Percentiles rank a stretch among this genome's conserved stretches.
Conservation (phyloP, 2,113 vertebrate species). For the Anhinga rufa region DNA sequence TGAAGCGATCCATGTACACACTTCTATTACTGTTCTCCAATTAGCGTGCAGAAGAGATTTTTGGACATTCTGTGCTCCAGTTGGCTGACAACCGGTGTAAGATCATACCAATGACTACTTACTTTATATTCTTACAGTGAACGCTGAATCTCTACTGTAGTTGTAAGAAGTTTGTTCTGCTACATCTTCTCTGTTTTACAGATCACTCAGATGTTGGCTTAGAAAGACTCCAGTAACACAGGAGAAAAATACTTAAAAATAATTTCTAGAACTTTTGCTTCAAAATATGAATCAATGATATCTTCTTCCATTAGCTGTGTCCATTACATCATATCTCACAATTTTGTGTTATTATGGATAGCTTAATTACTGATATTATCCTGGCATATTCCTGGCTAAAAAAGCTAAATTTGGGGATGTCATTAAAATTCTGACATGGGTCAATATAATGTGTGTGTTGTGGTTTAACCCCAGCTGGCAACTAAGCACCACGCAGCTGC, state of each 20-base stretch:
- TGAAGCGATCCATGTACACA: neutral
- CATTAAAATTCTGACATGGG: neutral
- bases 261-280: neutral
- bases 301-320: neutral
- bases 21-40: neutral
- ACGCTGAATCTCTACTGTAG: neutral
- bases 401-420: neutral
- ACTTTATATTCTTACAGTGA: neutral
- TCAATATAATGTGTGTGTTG: neutral
- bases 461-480: no score
- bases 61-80: neutral
- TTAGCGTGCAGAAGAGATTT: neutral
- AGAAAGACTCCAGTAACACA: neutral
- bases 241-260: neutral
- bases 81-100: neutral
- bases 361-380: neutral
- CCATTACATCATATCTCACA: neutral
- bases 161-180: neutral
- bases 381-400: neutral
- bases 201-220: neutral
- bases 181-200: neutral
- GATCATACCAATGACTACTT: no score
- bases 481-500: no score
- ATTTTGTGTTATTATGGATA: neutral
- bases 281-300: neutral